phyloP scores from a whole-genome alignment of 2,113 vertebrate genomes.

The Axis porcinus region DNA sequence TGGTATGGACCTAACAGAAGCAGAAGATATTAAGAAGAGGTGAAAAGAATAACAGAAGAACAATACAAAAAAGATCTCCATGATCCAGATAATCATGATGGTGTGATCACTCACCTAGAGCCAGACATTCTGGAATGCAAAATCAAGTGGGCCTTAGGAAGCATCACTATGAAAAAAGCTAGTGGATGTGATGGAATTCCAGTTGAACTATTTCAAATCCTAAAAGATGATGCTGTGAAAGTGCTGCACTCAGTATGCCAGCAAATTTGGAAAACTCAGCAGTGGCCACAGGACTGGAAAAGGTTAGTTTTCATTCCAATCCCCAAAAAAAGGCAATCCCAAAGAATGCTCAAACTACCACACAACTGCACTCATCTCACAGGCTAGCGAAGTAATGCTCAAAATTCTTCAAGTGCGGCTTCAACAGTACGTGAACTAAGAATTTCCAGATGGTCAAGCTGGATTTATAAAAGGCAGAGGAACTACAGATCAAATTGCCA shows the following conservation, averaged over 20 bases:
- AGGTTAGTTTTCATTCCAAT: neutral
- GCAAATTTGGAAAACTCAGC: neutral
- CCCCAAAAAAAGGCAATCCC: neutral
- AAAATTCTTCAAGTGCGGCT: neutral
- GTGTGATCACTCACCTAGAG: neutral
- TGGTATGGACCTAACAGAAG: neutral
- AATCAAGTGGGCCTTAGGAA: neutral
- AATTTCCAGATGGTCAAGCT: neutral
- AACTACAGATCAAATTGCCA: neutral
- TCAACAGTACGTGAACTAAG: neutral
- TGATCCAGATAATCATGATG: accelerated
- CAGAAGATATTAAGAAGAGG: neutral
- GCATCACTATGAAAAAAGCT: neutral
- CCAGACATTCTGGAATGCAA: neutral
- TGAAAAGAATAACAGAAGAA: neutral
- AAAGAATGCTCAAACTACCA: neutral
- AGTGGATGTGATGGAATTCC: neutral
- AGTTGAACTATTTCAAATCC: neutral
- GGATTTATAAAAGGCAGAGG: neutral
- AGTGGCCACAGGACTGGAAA: neutral
- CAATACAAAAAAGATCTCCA: neutral
- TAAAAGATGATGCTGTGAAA: neutral
- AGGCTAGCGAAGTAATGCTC: neutral
- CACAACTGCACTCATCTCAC: neutral
- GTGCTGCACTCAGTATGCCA: neutral